Base-by-base conservation (phyloP, 2,797 vertebrate species). In the Sebastes jordani region DNA sequence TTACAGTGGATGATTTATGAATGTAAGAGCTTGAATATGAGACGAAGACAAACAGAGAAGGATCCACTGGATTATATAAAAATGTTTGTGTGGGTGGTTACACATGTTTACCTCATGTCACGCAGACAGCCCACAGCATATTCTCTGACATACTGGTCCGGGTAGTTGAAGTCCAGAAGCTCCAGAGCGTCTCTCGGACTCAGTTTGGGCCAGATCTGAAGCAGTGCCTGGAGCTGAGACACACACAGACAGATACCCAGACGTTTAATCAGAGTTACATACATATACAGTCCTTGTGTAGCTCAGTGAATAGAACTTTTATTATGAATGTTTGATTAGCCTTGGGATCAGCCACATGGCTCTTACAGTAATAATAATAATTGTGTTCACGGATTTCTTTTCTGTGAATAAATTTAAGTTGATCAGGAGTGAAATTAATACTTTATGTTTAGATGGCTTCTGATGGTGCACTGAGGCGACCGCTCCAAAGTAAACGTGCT, bases 161-260 rank as follows among this genome's bases (percentile, higher is more conserved):
- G 98, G 83, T 99, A 99, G 94, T 99, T 99, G 87, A 99, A 99
- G 94, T 99, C 98, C 89, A 99, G 91, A 77, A 99, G 95, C 85
- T 99, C 98, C 84, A 99, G 89, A 32, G 98, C 98, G 60, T 99
- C 98, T 87, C 98, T 96, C 22, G 98, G 98, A 88, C 96, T 96
- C 86, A 99, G 92, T 88, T 97, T 98, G 86, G 98, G 97, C 98
- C 98, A 99, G 82, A 99, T 98, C 94, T 99, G 98, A 84, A 99
- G 96, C 68, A 99, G 95, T 3, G 97, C 98, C 90, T 99, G 98
- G 73, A 99, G 97, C 98, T 99, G 94, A 80, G 74, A 78, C 9
- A 78, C 13, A 72, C 58, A 80, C 9, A 76, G 38, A 61, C 32
- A 58, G 4, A 58, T 4, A 36, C 11, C 2, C 25, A 55, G 13